Evolutionary conservation across 30 jellyfish, hydroid and myxozoan species (phyloP).

Genomic region (Cassiopea andromeda): DNA sequence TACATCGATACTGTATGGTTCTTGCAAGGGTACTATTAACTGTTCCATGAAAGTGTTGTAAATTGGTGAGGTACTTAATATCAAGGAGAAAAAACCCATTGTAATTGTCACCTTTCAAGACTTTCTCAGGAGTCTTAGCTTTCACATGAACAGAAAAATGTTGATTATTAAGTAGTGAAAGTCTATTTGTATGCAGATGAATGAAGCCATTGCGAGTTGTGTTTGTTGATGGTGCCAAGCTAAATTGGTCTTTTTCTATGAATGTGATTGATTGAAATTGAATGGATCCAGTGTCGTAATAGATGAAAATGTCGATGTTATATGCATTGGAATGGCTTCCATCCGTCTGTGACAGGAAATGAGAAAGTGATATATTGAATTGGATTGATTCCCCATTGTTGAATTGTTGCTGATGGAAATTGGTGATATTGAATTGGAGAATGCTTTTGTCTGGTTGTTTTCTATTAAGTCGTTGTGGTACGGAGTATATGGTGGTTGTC

Average conservation of each 20-base stretch:
- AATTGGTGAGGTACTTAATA: slow-evolving; percentile 20
- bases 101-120: not conserved
- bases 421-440: not conserved
- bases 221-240: not conserved
- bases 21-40: not conserved
- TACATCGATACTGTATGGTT: not conserved
- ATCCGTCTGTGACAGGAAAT: not conserved
- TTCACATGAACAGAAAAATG: not conserved
- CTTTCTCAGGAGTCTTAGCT: not conserved
- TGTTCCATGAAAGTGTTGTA: slow-evolving; percentile 35
- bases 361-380: not conserved
- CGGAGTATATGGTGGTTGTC: not conserved
- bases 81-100: slow-evolving; percentile 10
- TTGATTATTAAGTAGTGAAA: not conserved
- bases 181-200: not conserved
- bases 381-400: not conserved
- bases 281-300: not conserved
- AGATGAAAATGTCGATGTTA: not conserved
- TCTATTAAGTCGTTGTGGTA: not conserved
- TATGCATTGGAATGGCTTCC: slow-evolving; percentile 16
- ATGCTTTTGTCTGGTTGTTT: not conserved
- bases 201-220: not conserved
- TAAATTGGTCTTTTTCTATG: not conserved
- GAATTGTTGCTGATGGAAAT: not conserved
- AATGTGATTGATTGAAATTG: slow-evolving; percentile 1